phyloP scores from a whole-genome alignment of 2,888 invertebrate genomes.

The Malacosoma neustria region DNA sequence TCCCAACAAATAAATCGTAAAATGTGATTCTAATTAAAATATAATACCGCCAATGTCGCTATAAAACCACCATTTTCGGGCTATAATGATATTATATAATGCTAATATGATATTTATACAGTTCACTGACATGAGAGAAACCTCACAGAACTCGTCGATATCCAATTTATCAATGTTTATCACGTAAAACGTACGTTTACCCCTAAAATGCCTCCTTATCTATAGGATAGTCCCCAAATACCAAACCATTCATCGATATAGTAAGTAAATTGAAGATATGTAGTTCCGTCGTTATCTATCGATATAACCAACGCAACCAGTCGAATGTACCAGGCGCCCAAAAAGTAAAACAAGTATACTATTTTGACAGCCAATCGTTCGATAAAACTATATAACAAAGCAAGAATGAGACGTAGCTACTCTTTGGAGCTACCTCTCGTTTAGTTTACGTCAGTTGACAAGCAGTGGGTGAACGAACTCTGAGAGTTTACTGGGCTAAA shows the following conservation, averaged over 20 bases:
- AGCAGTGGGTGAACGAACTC: conserved; percentile 75
- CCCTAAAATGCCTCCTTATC: neutral
- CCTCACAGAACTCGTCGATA: neutral
- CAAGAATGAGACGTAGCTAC: conserved; percentile 46
- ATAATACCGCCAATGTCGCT: conserved; percentile 3
- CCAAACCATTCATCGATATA: neutral
- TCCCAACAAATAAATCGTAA: neutral
- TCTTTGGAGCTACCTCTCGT: conserved; percentile 35
- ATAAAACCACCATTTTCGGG: conserved; percentile 3
- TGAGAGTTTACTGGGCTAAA: conserved; percentile 75
- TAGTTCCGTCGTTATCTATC: conserved; percentile 53
- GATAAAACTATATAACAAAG: conserved; percentile 64
- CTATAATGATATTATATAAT: neutral
- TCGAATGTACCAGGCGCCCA: conserved; percentile 66
- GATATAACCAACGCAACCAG: conserved; percentile 66
- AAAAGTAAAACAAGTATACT: conserved; percentile 55
- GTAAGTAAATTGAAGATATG: neutral
- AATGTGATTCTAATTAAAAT: neutral
- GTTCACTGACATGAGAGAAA: neutral
- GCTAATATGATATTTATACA: neutral
- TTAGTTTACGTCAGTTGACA: conserved; percentile 71
- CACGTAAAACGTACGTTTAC: neutral
- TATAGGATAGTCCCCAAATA: neutral
- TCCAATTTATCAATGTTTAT: neutral
- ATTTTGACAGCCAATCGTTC: conserved; percentile 60